Conservation (phyloP, 1,140 invertebrate genomes). For the Panulirus ornatus region DNA sequence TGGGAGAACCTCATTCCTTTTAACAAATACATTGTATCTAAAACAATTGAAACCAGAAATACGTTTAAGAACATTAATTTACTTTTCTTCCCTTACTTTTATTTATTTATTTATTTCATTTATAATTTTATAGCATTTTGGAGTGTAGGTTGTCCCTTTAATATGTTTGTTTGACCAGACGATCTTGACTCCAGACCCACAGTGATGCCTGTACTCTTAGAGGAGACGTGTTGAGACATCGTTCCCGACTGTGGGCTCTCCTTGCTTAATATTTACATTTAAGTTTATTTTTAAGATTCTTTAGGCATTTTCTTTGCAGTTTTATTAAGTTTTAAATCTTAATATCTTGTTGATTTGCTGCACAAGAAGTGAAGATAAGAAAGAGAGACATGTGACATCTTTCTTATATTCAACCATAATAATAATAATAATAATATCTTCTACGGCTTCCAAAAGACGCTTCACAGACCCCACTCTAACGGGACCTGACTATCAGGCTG, state of each 20-base stretch:
- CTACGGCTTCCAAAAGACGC: conserved; percentile 35
- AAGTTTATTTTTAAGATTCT: neutral
- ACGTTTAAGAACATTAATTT: too few species aligned
- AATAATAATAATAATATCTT: conserved; percentile 34
- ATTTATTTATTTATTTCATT: too few species aligned
- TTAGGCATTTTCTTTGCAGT: neutral
- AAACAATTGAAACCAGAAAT: too few species aligned
- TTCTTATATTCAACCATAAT: conserved; percentile 13
- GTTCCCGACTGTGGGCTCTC: neutral
- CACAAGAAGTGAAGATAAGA: neutral
- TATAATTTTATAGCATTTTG: neutral
- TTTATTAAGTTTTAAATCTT: neutral
- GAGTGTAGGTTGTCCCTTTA: neutral
- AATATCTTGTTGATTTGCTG: neutral
- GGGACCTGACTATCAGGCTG: neutral
- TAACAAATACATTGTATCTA: too few species aligned
- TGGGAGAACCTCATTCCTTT: conserved; percentile 12
- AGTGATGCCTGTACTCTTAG: neutral
- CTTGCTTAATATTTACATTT: neutral
- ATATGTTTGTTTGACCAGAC: neutral
- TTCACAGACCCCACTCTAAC: conserved; percentile 13
- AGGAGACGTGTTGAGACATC: neutral
- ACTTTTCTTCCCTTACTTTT: too few species aligned
- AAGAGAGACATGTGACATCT: neutral
- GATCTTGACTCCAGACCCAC: neutral